Evolutionary conservation across 1,140 invertebrate genomes (phyloP).

Genomic region (Drosophila tsacasi): DNA sequence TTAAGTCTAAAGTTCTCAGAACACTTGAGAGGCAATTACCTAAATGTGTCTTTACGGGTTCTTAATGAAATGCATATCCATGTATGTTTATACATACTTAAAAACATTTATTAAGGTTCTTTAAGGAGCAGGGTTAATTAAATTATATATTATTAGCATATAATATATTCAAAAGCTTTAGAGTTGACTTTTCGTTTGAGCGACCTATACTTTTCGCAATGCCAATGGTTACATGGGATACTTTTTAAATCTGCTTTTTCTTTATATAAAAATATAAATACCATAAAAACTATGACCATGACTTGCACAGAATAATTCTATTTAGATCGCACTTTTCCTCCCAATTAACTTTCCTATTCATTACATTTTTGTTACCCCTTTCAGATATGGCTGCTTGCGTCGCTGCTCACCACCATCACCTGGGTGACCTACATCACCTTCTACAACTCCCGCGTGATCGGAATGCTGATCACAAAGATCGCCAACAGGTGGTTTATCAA

Average conservation of each 20-base stretch:
- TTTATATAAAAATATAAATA: background rate
- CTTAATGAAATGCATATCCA: background rate
- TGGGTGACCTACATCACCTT: conserved; percentile 98
- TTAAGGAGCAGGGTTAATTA: background rate
- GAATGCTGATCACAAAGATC: conserved; percentile 94
- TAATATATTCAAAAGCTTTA: too few species aligned
- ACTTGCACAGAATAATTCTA: background rate
- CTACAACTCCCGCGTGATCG: conserved; percentile 97
- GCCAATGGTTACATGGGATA: too few species aligned
- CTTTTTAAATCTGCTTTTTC: background rate
- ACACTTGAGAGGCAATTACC: background rate
- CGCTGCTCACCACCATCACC: conserved; percentile 89
- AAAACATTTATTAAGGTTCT: background rate
- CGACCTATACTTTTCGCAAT: too few species aligned
- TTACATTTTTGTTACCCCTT: background rate
- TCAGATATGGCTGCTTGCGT: conserved; percentile 89
- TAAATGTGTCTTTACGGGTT: background rate
- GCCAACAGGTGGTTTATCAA: conserved; percentile 95
- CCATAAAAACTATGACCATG: background rate
- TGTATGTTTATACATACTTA: too few species aligned
- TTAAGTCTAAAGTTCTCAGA: background rate
- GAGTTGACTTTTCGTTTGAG: too few species aligned
- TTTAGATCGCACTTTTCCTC: background rate
- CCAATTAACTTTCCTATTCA: background rate
- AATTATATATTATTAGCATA: background rate